Evolutionary conservation across 2,888 invertebrate species (phyloP), one percentile per base, ranked within the genome.

Genomic region (Folsomia candida): DNA sequence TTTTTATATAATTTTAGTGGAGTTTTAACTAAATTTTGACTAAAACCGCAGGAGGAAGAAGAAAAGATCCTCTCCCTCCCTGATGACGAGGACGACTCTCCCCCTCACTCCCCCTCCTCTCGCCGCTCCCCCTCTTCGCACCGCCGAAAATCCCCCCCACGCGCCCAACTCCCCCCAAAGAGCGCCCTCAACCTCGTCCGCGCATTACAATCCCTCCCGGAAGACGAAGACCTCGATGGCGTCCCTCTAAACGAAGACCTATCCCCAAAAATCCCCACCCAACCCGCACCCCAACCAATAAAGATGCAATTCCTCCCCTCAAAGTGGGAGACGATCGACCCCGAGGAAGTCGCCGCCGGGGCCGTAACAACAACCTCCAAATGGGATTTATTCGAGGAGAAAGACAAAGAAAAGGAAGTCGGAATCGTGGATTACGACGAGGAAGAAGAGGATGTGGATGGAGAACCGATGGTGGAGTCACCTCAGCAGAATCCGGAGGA

Each of bases 281-380:
- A 47, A 62, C 28, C 70, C 2, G 58, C 28, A 75, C 81, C 83
- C 28, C 6, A 37, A 37, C 37, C 37, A 4, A 37, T 9, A 37
- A 87, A 87, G 71, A 89, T 89, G 0, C 89, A 89, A 18, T 94
- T 97, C 85, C 90, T 94, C 70, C 92, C 93, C 9, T 96, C 96
- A 1, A 93, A 94, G 83, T 98, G 97, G 97, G 97, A 98, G 87
- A 92, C 91, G 59, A 92, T 98, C 26, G 96, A 97, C 84, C 93
- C 94, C 26, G 89, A 91, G 80, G 89, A 91, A 82, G 86, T 89
- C 6, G 91, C 92, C 82, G 90, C 89, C 3, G 89, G 90, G 83
- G 93, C 93, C 6, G 91, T 93, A 87, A 92, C 91, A 1, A 79
- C 79, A 20, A 92, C 92, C 0, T 92, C 91, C 79, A 93, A 93